Conservation (phyloP, 2,113 vertebrate genomes). For the Epinephelus moara region DNA sequence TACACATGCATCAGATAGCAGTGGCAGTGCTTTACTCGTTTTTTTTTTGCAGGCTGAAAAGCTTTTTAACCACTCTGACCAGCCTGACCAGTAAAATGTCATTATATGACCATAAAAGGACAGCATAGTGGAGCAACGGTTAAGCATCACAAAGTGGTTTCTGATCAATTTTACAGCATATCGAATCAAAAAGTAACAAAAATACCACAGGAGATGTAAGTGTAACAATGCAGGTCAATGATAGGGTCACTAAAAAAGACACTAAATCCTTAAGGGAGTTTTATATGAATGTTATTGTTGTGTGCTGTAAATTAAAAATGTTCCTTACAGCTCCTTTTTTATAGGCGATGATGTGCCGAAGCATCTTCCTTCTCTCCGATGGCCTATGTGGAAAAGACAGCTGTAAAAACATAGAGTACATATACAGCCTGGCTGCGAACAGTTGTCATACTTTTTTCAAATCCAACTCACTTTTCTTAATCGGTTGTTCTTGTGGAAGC, state of each 20-base stretch:
- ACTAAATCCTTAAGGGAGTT: neutral
- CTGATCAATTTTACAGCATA: neutral
- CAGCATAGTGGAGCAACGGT: neutral
- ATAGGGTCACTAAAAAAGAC: conserved; percentile 1
- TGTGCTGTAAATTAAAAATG: neutral
- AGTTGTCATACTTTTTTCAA: conserved; percentile 50
- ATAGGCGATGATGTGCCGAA: neutral
- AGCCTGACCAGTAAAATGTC: neutral
- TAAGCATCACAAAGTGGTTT: neutral
- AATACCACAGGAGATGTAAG: conserved; percentile 2
- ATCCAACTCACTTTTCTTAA: conserved; percentile 52
- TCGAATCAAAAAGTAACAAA: neutral
- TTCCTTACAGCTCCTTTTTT: conserved; percentile 27
- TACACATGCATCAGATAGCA: neutral
- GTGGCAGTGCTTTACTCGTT: neutral
- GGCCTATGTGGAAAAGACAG: conserved; percentile 16
- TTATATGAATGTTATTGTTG: neutral
- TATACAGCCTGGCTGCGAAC: conserved; percentile 10
- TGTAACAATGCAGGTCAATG: conserved; percentile 3
- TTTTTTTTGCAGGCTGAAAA: neutral
- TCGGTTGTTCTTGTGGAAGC: conserved; percentile 55
- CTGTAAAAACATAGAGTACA: conserved; percentile 15
- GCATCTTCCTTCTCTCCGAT: conserved; percentile 12
- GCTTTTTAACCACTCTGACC: conserved; percentile 6
- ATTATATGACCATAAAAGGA: neutral